A percentile compares a stretch with the other conserved stretches of the same genome.
Conservation (phyloP, 2,797 vertebrate species). For the Remorina albescens region DNA sequence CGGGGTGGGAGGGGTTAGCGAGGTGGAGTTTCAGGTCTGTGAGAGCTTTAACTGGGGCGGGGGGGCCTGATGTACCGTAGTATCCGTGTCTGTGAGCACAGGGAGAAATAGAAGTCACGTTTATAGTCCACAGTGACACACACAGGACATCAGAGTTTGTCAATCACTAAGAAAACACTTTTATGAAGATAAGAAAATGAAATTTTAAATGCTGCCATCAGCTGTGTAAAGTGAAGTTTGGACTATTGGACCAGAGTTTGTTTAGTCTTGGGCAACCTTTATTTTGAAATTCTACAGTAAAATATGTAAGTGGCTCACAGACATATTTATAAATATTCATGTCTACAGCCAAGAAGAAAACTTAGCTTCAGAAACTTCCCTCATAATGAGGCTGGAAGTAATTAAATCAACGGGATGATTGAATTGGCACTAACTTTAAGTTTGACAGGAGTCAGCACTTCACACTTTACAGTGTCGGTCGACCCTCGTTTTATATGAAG, state of each 20-base stretch:
- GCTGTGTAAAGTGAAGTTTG: not conserved
- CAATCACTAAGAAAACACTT: not conserved
- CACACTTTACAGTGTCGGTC: slow-evolving; percentile 21
- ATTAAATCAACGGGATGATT: not conserved
- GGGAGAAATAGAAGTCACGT: not conserved
- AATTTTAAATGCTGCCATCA: not conserved
- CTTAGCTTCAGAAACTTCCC: not conserved
- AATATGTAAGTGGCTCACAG: not conserved
- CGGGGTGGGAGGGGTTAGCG: slow-evolving; percentile 78
- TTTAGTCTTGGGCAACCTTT: not conserved
- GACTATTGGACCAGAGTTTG: not conserved
- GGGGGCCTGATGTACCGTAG: slow-evolving; percentile 89
- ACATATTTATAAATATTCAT: not conserved
- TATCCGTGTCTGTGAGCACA: slow-evolving; percentile 87
- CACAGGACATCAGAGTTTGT: too few species aligned
- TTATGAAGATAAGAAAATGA: not conserved
- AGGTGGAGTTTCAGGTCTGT: slow-evolving; percentile 89
- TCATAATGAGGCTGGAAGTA: not conserved
- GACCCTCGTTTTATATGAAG: not conserved
- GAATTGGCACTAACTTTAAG: slow-evolving; percentile 11
- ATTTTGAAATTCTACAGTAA: not conserved
- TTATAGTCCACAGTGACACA: not conserved
- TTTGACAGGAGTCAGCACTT: slow-evolving; percentile 12
- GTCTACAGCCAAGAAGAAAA: not conserved
- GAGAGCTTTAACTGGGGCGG: slow-evolving; percentile 87